Evolutionary conservation across 64 coral and sea anemone species (phyloP), one percentile per base, ranked within the genome.

Genomic region (Pachyseris speciosa): DNA sequence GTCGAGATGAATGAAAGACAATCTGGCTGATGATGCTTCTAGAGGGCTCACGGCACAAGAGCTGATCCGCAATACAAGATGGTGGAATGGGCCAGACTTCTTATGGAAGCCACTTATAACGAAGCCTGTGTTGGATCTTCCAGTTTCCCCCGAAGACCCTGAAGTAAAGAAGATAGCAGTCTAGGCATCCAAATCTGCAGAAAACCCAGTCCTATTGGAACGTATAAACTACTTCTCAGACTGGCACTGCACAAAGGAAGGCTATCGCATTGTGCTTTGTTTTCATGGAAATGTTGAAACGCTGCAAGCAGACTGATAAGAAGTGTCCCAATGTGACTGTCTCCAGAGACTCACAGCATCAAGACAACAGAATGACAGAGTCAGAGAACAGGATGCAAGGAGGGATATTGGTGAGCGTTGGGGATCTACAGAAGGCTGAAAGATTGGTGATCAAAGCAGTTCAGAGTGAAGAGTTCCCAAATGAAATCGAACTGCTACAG

Each of bases 61-160:
- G 36, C n/a, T 87, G 4, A 29, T 87, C 5, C 73, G 49, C 15
- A 87, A 34, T 41, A 11, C 4, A 4, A 70, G 85, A 39, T 73
- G 85, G 84, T 87, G 85, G 85, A 70, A 87, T 32, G 85, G 47
- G n/a, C 85, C 68, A 13, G 32, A 59, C 26, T 87, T 87, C 50
- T 11, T 87, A 20, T 58, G 85, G 48, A 36, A 34, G 29, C 66
- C 65, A 7, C 37, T 26, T 30, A n/a, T 17, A 38, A 9, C 25
- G 33, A 33, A n/a, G 11, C 5, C 28, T 9, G 31, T 16, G 25
- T 11, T 0, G 3, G 48, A 87, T 5, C 20, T 30, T 51, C 25
- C 42, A 11, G 20, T 87, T 16, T 57, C 41, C 6, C 15, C 15
- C 7, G 28, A 58, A 0, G 71, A 89, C 48, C 86, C 86, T 16